These are phyloP conservation scores for Cheilosia grossa DNA, from an alignment of 2,888 invertebrate species.

Conservation along the genomic window DNA sequence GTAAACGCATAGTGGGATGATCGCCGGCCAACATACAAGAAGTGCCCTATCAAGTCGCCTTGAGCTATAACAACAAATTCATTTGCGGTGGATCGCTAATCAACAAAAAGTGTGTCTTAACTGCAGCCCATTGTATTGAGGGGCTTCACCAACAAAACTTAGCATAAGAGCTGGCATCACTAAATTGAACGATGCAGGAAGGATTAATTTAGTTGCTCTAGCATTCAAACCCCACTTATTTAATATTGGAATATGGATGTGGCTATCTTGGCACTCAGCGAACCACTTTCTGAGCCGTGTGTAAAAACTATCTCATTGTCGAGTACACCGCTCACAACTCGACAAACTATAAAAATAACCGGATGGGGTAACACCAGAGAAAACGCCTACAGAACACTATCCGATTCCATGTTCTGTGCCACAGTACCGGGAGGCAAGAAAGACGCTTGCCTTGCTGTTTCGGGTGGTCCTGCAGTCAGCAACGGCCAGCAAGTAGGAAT, in stretches of 20 bases:
- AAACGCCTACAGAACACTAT: slow-evolving; percentile 76
- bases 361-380: slow-evolving; percentile 80
- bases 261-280: slow-evolving; percentile 78
- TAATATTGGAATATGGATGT: slow-evolving; percentile 77
- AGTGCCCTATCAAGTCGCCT: slow-evolving; percentile 78
- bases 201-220: slow-evolving; percentile 73
- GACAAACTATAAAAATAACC: slow-evolving; percentile 77
- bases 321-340: slow-evolving; percentile 72
- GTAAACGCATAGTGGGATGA: slow-evolving; percentile 79
- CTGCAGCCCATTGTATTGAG: slow-evolving; percentile 80
- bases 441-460: slow-evolving; percentile 81
- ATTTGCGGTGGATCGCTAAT: slow-evolving; percentile 80
- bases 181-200: slow-evolving; percentile 75
- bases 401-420: slow-evolving; percentile 80
- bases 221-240: slow-evolving; percentile 77
- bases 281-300: slow-evolving; percentile 76
- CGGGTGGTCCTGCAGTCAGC: slow-evolving; percentile 81
- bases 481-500: slow-evolving; percentile 85
- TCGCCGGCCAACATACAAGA: slow-evolving; percentile 75
- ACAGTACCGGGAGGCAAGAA: slow-evolving; percentile 76
- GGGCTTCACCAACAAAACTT: slow-evolving; percentile 75
- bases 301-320: slow-evolving; percentile 78
- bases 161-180: slow-evolving; percentile 78
- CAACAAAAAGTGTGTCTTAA: slow-evolving; percentile 78
- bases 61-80: slow-evolving; percentile 76